phyloP scores from a whole-genome alignment of 2,113 vertebrate genomes.

The Salvelinus alpinus region DNA sequence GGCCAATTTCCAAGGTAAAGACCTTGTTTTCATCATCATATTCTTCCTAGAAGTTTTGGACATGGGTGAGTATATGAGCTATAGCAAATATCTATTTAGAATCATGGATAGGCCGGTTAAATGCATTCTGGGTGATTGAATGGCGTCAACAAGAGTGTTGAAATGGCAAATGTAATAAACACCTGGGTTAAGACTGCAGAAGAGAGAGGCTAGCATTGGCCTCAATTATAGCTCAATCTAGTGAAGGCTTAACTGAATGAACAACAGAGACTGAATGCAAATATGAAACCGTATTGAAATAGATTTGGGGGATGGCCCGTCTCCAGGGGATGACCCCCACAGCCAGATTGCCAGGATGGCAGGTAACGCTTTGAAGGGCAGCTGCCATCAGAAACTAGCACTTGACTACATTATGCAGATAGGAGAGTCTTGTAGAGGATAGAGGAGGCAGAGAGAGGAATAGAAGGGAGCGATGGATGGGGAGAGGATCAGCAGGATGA shows the following conservation, averaged over 20 bases:
- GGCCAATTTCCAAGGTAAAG: neutral
- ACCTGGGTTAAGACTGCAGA: neutral
- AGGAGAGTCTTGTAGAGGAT: slow-evolving; percentile 6
- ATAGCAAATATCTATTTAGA: neutral
- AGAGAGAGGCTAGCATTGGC: slow-evolving; percentile 35
- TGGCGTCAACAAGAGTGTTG: slow-evolving; percentile 14
- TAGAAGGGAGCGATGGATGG: neutral
- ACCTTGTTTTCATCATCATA: neutral
- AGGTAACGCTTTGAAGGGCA: too few relatives aligned
- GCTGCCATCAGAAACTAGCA: too few relatives aligned
- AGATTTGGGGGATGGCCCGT: too few relatives aligned
- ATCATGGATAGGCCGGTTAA: slow-evolving; percentile 3
- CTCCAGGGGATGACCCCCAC: too few relatives aligned
- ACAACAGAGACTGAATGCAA: too few relatives aligned
- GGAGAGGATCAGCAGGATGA: neutral
- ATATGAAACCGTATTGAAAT: too few relatives aligned
- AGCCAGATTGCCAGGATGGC: too few relatives aligned
- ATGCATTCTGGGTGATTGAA: slow-evolving; percentile 21
- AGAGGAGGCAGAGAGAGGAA: slow-evolving; percentile 4
- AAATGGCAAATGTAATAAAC: slow-evolving; percentile 17
- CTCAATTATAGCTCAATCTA: slow-evolving; percentile 43
- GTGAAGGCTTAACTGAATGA: too few relatives aligned
- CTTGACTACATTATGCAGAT: slow-evolving; percentile 42
- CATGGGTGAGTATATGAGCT: slow-evolving; percentile 2
- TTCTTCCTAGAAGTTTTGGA: neutral